phyloP scores from a whole-genome alignment of 2,888 invertebrate species.

The Sipunculus nudus region DNA sequence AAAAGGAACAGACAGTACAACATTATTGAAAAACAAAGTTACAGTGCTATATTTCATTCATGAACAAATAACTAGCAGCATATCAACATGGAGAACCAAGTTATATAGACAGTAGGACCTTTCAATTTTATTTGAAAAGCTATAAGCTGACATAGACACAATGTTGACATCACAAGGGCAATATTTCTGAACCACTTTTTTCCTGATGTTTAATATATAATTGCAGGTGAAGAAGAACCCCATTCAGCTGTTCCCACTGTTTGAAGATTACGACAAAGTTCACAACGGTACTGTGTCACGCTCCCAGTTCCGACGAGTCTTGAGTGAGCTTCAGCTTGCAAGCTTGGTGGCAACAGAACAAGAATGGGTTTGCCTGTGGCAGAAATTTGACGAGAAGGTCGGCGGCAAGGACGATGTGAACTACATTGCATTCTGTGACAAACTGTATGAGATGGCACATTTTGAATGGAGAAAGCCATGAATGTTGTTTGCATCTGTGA shows the following conservation, averaged over 20 bases:
- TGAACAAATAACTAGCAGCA: too few species aligned
- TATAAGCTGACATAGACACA: too few species aligned
- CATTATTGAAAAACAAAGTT: too few species aligned
- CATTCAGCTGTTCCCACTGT: constrained; percentile 66
- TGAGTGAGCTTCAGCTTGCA: constrained; percentile 63
- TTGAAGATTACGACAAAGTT: constrained; percentile 65
- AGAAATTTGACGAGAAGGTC: constrained; percentile 61
- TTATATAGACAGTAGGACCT: too few species aligned
- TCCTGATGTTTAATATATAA: too few species aligned
- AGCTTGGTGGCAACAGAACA: constrained; percentile 54
- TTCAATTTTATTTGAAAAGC: too few species aligned
- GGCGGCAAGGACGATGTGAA: constrained; percentile 40
- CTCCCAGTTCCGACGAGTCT: constrained; percentile 64
- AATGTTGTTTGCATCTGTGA: too few species aligned
- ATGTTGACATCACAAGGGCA: too few species aligned
- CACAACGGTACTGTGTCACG: constrained; percentile 64
- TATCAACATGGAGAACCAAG: too few species aligned
- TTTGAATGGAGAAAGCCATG: constrained; percentile 26
- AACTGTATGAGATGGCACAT: constrained; percentile 25
- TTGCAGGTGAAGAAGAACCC: constrained; percentile 60
- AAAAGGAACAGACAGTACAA: too few species aligned
- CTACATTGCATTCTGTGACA: constrained; percentile 39
- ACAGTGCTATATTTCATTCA: too few species aligned
- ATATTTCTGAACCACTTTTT: too few species aligned
- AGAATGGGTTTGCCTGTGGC: constrained; percentile 58